phyloP scores from a whole-genome alignment of 2,888 invertebrate genomes.

The Oscheius sp. region DNA sequence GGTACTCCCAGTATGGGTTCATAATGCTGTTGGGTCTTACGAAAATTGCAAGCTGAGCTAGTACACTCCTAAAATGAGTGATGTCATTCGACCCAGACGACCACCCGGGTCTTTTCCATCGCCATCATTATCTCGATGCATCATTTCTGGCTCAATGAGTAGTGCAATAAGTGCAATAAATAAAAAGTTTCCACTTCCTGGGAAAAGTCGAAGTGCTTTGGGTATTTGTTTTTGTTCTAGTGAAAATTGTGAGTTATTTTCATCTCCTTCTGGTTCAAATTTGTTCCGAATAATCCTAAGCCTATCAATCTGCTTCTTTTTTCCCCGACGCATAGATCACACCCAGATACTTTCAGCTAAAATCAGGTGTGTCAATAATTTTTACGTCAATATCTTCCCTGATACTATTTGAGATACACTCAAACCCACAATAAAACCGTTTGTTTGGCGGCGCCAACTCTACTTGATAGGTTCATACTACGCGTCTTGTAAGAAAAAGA shows the following conservation, averaged over 20 bases:
- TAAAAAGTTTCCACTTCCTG: no score
- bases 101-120: slow-evolving; percentile 13
- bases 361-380: background rate
- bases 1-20: slow-evolving; percentile 1
- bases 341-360: background rate
- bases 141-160: slow-evolving; percentile 6
- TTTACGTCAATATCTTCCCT: background rate
- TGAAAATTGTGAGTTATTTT: no score
- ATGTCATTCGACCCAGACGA: slow-evolving; percentile 4
- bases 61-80: background rate
- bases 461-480: no score
- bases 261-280: background rate
- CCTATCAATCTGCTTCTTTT: background rate
- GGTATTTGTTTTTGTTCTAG: no score
- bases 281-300: background rate
- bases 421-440: slow-evolving; percentile 12
- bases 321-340: background rate
- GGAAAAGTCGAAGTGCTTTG: no score
- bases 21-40: background rate
- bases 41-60: background rate
- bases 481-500: no score
- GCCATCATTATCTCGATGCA: slow-evolving; percentile 17
- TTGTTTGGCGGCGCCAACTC: no score
- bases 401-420: slow-evolving; percentile 8
- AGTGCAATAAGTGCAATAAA: background rate